phyloP scores from a whole-genome alignment of 1,140 invertebrate genomes.

The Apolygus lucorum region DNA sequence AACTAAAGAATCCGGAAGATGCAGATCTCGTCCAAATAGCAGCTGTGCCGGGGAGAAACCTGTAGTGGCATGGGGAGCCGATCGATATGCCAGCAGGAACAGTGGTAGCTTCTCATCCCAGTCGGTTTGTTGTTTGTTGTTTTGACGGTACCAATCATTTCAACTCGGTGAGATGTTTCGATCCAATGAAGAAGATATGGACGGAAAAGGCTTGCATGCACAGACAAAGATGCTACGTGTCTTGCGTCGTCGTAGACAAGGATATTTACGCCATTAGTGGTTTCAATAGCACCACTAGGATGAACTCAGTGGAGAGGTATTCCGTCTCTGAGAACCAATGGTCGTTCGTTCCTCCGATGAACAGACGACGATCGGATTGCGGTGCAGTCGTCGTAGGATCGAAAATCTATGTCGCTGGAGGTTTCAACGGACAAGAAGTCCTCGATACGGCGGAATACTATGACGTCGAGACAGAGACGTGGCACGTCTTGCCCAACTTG shows the following conservation, averaged over 20 bases:
- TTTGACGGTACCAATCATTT: constrained; percentile 64
- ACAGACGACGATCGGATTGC: constrained; percentile 68
- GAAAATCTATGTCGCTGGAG: constrained; percentile 62
- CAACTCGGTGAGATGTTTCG: constrained; percentile 57
- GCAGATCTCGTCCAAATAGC: too few species aligned
- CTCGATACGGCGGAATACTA: constrained; percentile 55
- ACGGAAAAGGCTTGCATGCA: constrained; percentile 63
- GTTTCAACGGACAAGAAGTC: constrained; percentile 63
- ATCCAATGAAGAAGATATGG: constrained; percentile 54
- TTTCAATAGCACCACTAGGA: constrained; percentile 71
- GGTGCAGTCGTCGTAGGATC: constrained; percentile 49
- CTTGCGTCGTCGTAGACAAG: constrained; percentile 42
- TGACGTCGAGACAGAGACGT: constrained; percentile 52
- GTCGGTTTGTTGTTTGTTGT: constrained; percentile 69
- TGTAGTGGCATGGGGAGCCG: too few species aligned
- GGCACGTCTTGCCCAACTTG: constrained; percentile 70
- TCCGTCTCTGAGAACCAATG: constrained; percentile 65
- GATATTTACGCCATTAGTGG: constrained; percentile 80
- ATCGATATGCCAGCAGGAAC: too few species aligned
- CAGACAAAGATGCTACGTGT: constrained; percentile 60
- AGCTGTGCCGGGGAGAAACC: too few species aligned
- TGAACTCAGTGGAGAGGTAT: constrained; percentile 44
- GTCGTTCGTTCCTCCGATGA: constrained; percentile 74
- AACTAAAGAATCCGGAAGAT: too few species aligned
- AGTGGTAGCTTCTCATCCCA: too few species aligned